phyloP scores from a whole-genome alignment of 1,140 invertebrate species.

The Lepidurus arcticus region DNA sequence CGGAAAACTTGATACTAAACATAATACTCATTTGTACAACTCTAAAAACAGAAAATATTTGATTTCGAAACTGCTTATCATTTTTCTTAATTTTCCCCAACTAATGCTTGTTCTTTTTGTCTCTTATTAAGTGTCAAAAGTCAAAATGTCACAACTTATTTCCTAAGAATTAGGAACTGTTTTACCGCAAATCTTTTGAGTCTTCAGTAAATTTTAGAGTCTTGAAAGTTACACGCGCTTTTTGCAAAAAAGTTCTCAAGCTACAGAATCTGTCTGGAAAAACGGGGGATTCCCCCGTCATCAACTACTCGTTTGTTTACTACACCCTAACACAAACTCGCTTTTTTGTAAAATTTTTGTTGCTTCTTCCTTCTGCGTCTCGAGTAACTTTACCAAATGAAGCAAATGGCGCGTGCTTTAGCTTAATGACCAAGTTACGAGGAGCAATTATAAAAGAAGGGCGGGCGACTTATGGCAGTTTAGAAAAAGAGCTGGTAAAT shows the following conservation, averaged over 20 bases:
- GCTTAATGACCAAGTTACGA: not conserved
- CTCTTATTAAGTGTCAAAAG: no score
- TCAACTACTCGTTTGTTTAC: not conserved
- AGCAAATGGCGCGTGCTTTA: slow-evolving; percentile 3
- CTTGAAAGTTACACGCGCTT: not conserved
- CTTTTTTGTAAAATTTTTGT: not conserved
- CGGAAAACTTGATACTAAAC: not conserved
- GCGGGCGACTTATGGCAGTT: slow-evolving; percentile 7
- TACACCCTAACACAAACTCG: not conserved
- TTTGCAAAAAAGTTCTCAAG: not conserved
- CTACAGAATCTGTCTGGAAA: not conserved
- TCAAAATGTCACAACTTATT: not conserved
- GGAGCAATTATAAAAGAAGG: not conserved
- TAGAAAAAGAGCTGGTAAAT: not conserved
- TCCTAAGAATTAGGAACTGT: not conserved
- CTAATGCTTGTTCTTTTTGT: no score
- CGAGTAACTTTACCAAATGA: not conserved
- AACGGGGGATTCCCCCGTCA: not conserved
- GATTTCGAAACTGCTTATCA: not conserved
- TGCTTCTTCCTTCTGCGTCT: not conserved
- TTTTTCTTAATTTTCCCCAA: not conserved
- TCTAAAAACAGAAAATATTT: not conserved
- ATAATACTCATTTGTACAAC: not conserved
- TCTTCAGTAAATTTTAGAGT: not conserved
- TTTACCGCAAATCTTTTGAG: not conserved